Conservation (phyloP, 2,888 invertebrate species). For the Biston stratarius region DNA sequence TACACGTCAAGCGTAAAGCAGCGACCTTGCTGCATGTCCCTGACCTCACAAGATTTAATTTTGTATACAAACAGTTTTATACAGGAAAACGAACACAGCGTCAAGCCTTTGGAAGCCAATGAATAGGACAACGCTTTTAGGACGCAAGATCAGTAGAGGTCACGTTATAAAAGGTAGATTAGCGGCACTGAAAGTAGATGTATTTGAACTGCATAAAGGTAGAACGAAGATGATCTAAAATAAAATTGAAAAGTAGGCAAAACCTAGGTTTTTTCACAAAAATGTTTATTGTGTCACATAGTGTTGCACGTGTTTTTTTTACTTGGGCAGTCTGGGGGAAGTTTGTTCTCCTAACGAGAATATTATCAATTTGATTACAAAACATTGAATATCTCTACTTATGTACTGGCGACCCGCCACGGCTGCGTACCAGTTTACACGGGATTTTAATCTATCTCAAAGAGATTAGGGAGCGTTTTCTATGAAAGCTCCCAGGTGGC, state of each 20-base stretch:
- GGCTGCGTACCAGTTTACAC: too few relatives aligned
- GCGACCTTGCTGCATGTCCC: slow-evolving; percentile 3
- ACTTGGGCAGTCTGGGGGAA: too few relatives aligned
- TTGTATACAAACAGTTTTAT: slow-evolving; percentile 21
- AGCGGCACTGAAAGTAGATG: too few relatives aligned
- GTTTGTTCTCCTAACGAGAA: too few relatives aligned
- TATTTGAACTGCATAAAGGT: neutral
- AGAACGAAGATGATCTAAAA: neutral
- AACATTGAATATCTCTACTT: too few relatives aligned
- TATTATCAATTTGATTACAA: too few relatives aligned
- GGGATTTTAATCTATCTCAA: too few relatives aligned
- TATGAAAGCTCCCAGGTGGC: too few relatives aligned
- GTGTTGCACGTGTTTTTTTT: too few relatives aligned
- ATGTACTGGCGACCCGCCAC: too few relatives aligned
- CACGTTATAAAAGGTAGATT: too few relatives aligned
- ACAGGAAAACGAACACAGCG: slow-evolving; percentile 22
- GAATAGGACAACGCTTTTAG: slow-evolving; percentile 21
- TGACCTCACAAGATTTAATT: slow-evolving; percentile 14
- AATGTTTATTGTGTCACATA: neutral
- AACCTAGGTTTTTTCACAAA: neutral
- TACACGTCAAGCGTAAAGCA: neutral
- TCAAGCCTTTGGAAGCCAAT: slow-evolving; percentile 4
- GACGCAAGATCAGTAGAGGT: neutral
- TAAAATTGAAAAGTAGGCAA: neutral
- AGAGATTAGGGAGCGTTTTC: too few relatives aligned